phyloP scores from a whole-genome alignment of 2,113 vertebrate species.

The Pica pica region DNA sequence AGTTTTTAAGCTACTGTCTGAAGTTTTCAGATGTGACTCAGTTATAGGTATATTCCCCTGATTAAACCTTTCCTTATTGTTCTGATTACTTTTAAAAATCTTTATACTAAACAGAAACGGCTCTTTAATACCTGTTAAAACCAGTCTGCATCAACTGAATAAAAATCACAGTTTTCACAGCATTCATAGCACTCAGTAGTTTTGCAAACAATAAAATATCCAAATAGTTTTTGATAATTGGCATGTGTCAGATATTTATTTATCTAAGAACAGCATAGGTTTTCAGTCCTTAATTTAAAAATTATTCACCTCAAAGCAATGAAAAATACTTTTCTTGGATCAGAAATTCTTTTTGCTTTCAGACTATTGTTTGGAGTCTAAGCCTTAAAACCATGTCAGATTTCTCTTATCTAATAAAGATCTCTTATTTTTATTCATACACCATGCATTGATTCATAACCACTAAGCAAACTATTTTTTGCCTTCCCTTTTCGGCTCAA shows the following conservation, averaged over 20 bases:
- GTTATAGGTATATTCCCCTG: not conserved
- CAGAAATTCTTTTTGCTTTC: conserved; percentile 37
- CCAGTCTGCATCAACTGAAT: not conserved
- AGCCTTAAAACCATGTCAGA: conserved; percentile 1
- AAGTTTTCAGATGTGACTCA: not conserved
- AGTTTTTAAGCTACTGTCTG: not conserved
- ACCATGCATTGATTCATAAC: conserved; percentile 16
- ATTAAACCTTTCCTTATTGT: not conserved
- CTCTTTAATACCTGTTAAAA: not conserved
- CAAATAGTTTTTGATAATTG: conserved; percentile 13
- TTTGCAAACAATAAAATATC: not conserved
- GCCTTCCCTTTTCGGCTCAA: not conserved
- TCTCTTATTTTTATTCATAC: conserved; percentile 26
- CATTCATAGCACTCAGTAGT: not conserved
- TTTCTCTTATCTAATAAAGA: conserved; percentile 28
- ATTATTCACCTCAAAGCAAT: conserved; percentile 40
- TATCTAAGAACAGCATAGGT: conserved; percentile 19
- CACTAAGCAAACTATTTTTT: conserved; percentile 22
- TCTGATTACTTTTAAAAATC: not conserved
- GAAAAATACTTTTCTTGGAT: conserved; percentile 53
- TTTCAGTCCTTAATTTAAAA: conserved; percentile 48
- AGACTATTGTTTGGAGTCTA: conserved; percentile 44
- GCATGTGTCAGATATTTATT: not conserved
- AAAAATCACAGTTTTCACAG: not conserved
- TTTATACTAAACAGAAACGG: not conserved